Conservation (phyloP, 92 coral and sea anemone species). For the Metridium senile region DNA sequence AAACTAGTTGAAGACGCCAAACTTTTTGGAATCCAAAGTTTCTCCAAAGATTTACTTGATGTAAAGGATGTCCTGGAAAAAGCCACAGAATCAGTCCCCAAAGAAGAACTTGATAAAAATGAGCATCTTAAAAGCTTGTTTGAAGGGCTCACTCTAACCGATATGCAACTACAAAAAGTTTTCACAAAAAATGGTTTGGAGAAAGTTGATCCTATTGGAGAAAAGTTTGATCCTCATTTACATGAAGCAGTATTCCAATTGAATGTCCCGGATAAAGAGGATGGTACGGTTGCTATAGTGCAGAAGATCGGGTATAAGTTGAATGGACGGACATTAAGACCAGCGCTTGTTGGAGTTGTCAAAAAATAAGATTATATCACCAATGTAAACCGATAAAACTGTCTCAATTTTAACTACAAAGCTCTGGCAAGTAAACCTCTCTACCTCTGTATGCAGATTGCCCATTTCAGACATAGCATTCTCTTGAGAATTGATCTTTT, state of each 20-base stretch:
- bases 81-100: constrained; percentile 90
- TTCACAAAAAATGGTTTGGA: constrained; percentile 89
- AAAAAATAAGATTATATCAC: constrained; percentile 46
- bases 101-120: constrained; percentile 75
- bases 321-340: constrained; percentile 90
- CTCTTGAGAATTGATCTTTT: too few species aligned
- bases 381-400: too few species aligned
- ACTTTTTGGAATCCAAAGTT: constrained; percentile 94
- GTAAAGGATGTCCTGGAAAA: constrained; percentile 95
- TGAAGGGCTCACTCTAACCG: constrained; percentile 94
- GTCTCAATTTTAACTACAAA: too few species aligned
- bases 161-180: constrained; percentile 90
- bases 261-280: constrained; percentile 86
- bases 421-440: too few species aligned
- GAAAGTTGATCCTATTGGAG: constrained; percentile 84
- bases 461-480: too few species aligned
- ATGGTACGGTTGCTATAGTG: constrained; percentile 90
- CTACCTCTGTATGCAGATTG: too few species aligned
- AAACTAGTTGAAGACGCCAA: constrained; percentile 90
- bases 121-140: constrained; percentile 75
- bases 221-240: constrained; percentile 92
- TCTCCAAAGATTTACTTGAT: constrained; percentile 94
- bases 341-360: constrained; percentile 98
- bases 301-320: constrained; percentile 93
- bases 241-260: constrained; percentile 96